Evolutionary conservation across 2,113 vertebrate species (phyloP), one percentile per base, ranked within the genome.

Genomic region (Barbus barbus): DNA sequence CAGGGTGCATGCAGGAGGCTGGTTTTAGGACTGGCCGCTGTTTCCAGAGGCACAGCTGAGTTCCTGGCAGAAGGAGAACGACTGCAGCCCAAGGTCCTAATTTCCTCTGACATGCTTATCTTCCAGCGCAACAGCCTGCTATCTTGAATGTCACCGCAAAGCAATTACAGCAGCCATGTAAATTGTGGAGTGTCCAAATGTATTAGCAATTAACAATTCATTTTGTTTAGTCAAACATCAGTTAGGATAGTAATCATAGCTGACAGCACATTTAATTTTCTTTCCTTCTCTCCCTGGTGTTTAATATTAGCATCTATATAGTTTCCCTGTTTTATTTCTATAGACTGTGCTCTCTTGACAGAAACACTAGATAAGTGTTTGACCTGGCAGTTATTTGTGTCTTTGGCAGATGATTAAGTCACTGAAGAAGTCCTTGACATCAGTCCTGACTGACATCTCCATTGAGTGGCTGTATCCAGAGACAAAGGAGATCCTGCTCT

Each of bases 391-490:
- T 41, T 41, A 31, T 51, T 46, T 81, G 26, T 73, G n/a, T 75
- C 1, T 60, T 12, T 76, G 73, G 24, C 92, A 99, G 98, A 96
- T 99, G 96, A 92, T 99, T 73, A 96, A 94, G 82, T 96, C 95
- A 0, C 91, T 99, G 93, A 98, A 98, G 95, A 97, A 95, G 89
- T 96, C 95, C 0, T 96, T 98, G 97, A 95, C 93, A 0, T 97
- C 97, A 0, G 95, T 95, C 7, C 93, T 99, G 84, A 98, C 96
- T 0, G 96, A 99, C 0, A 96, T 99, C 86, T 95, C 96, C 0
- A 96, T 98, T 58, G 97, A 99, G 63, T 99, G 98, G 98, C 87
- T 97, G 63, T 98, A 98, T 78, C 97, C 97, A 0, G 96, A 98
- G 89, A 97, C 95, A 74, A 95, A 96, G 0, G 96, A 98, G 82